These are phyloP conservation scores for Octodonta nipae DNA, from an alignment of 2,888 invertebrate species.

Conservation along the genomic window DNA sequence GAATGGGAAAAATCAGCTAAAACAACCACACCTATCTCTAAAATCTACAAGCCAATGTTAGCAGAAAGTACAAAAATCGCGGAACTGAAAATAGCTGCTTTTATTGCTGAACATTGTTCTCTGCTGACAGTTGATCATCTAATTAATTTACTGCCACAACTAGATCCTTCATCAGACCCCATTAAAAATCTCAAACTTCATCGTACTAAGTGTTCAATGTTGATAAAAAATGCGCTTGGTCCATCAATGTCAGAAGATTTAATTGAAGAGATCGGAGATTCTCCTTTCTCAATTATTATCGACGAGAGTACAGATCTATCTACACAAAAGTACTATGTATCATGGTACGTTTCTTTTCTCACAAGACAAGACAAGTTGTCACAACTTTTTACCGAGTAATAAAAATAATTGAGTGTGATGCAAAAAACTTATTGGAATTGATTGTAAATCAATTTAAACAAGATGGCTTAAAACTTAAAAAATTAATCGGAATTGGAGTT, in stretches of 20 bases:
- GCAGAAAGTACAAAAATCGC: too few species aligned
- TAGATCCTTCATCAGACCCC: conserved; percentile 9
- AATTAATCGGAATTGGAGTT: conserved; percentile 16
- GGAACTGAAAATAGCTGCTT: too few species aligned
- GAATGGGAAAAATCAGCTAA: too few species aligned
- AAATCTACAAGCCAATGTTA: too few species aligned
- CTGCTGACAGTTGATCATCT: conserved; percentile 9
- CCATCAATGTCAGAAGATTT: conserved; percentile 9
- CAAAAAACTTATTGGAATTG: neutral
- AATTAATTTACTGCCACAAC: conserved; percentile 5
- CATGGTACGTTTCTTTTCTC: neutral
- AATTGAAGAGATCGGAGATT: conserved; percentile 4
- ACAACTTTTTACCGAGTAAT: neutral
- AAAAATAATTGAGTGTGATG: neutral
- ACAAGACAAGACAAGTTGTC: neutral
- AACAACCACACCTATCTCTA: too few species aligned
- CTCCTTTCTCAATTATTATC: neutral
- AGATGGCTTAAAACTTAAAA: conserved; percentile 14
- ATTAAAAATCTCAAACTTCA: conserved; percentile 10
- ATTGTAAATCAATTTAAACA: conserved; percentile 9
- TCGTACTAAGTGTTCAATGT: conserved; percentile 13
- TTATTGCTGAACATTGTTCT: conserved; percentile 12
- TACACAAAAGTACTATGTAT: neutral
- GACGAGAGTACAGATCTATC: neutral
- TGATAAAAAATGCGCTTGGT: conserved; percentile 14